These are phyloP conservation scores for Melanotaenia maccullochi DNA, from an alignment of 2,797 vertebrate species.

Conservation along the genomic window DNA sequence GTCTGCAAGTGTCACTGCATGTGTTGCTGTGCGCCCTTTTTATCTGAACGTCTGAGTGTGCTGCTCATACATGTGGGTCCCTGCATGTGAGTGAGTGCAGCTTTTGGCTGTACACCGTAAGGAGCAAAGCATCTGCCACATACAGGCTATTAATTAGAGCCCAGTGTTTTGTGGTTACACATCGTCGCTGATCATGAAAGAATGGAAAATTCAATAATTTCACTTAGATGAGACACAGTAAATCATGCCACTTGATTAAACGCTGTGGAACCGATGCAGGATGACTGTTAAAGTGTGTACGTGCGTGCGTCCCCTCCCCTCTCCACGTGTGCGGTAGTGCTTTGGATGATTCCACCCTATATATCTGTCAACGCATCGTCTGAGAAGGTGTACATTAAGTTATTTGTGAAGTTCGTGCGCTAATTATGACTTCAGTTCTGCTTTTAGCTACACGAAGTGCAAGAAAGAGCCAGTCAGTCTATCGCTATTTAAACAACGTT, in stretches of 20 bases:
- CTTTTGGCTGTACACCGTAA: constrained; percentile 13
- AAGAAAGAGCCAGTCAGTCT: constrained; percentile 59
- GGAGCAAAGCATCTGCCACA: constrained; percentile 60
- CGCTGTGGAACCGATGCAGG: constrained; percentile 3
- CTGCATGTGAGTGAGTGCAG: constrained; percentile 29
- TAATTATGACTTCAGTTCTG: constrained; percentile 65
- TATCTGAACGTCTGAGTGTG: constrained; percentile 48
- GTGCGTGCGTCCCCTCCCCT: constrained; percentile 1
- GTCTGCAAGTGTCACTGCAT: constrained; percentile 61
- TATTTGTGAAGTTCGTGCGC: constrained; percentile 46
- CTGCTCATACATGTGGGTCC: constrained; percentile 58
- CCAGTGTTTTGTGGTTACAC: constrained; percentile 58
- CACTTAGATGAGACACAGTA: constrained; percentile 52
- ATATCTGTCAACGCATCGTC: constrained; percentile 68
- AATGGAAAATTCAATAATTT: constrained; percentile 72
- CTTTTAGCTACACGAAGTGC: constrained; percentile 39
- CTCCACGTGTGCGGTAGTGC: constrained; percentile 47
- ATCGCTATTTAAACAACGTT: constrained; percentile 70
- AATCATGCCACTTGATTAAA: constrained; percentile 53
- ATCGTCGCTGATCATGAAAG: constrained; percentile 60
- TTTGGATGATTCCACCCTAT: constrained; percentile 29
- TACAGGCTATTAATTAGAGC: constrained; percentile 75
- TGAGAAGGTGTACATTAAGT: constrained; percentile 71
- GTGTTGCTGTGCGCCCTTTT: constrained; percentile 47
- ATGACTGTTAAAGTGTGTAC: constrained; percentile 35